Evolutionary conservation across 1,140 invertebrate species (phyloP), one percentile per base, ranked within the genome.

Genomic region (Drosophila varians): DNA sequence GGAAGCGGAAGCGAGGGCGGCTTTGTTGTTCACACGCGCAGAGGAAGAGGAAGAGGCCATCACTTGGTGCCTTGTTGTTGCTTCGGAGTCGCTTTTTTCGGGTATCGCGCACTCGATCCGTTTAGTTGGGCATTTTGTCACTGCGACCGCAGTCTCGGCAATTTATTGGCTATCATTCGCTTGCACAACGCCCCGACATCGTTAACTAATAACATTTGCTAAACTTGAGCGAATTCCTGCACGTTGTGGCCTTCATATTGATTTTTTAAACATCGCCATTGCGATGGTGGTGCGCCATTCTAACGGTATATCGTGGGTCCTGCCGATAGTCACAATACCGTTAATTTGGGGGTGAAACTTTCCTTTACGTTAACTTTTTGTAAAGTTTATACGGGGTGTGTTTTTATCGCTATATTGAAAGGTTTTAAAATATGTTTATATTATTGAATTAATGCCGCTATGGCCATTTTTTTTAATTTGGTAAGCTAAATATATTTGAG

Each of bases 21-120:
- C 31, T 74, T 75, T 75, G 71, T 68, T 74, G 61, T 75, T 75
- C 51, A 48, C 71, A 75, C 62, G 71, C 72, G 62, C 72, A 36
- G 54, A 68, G 55, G 73, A 75, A 57, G 73, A 61, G 54, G 73
- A 75, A 66, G 73, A 69, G 51, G 73, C 73, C 73, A 75, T 75
- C 62, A 75, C 72, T 58, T 38, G 70, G 47, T 52, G 60, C 21
- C 61, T 68, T 57, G 38, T 43, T 70, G 53, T 26, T 71, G 66
- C 52, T 69, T 55, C 18, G 36, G 66, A 46, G 58, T 36, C 34
- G 48, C 70, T 36, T 45, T 52, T 49, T 18, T 40, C 47, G 38
- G 52, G 36, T 60, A 16, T 70, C 36, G 46, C 40, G 34, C 64
- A 3, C 52, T 43, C 34, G 61, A 54, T 47, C 51, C 60, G 48